Percentiles rank a stretch among this genome's conserved stretches.
Conservation (phyloP, 1,140 invertebrate species). For the Mamestra configurata region DNA sequence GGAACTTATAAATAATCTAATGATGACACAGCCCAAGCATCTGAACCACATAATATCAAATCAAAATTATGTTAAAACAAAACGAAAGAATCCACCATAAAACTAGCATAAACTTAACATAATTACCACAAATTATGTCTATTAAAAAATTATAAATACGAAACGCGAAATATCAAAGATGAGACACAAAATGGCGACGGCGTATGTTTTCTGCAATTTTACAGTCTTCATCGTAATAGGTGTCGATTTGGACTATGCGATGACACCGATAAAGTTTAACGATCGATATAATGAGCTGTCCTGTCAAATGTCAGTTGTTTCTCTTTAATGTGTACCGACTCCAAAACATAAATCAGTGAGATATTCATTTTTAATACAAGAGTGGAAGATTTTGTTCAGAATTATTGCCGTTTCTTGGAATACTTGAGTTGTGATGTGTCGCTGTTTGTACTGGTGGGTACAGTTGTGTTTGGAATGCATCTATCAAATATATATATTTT, state of each 20-base stretch:
- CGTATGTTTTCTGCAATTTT: constrained; percentile 14
- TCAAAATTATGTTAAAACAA: background rate
- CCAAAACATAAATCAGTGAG: constrained; percentile 50
- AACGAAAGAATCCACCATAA: background rate
- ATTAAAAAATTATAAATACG: constrained; percentile 34
- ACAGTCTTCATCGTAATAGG: constrained; percentile 8
- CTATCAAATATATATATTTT: too few species aligned
- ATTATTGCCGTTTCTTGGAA: constrained; percentile 58
- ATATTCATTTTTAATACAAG: constrained; percentile 53
- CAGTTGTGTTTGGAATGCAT: constrained; percentile 5
- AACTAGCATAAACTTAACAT: constrained; percentile 9
- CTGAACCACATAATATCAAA: background rate
- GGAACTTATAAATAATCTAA: too few species aligned
- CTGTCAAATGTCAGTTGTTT: constrained; percentile 49
- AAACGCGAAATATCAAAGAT: constrained; percentile 20
- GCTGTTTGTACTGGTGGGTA: constrained; percentile 23
- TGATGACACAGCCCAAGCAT: background rate
- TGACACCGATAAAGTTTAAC: constrained; percentile 43
- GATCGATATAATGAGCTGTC: constrained; percentile 44
- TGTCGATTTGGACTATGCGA: constrained; percentile 50
- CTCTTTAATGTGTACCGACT: constrained; percentile 51
- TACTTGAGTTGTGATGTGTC: constrained; percentile 56
- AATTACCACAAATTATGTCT: constrained; percentile 22
- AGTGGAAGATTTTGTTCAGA: constrained; percentile 54
- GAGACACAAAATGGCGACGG: background rate